Percentiles rank a stretch among this genome's conserved stretches.
These are phyloP conservation scores for Cnemophilus loriae DNA, from an alignment of 2,113 vertebrate genomes.

Conservation along the genomic window DNA sequence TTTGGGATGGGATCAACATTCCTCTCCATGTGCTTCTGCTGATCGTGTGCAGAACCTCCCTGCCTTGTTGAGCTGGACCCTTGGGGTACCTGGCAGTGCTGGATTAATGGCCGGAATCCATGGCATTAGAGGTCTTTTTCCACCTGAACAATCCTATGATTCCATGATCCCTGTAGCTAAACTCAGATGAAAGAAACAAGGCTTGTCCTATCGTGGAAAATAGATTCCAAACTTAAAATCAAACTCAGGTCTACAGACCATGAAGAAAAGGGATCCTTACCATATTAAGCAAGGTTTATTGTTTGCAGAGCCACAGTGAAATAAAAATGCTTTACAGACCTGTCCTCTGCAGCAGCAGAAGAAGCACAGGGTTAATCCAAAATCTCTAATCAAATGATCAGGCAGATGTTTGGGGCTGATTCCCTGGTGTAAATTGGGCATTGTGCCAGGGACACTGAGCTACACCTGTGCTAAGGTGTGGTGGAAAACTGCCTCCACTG, in stretches of 20 bases:
- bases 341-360: not conserved
- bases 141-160: not conserved
- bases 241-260: not conserved
- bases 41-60: fast-evolving
- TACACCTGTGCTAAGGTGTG: not conserved
- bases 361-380: not conserved
- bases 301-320: not conserved
- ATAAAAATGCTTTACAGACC: not conserved
- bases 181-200: not conserved
- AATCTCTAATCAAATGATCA: not conserved
- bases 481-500: not conserved
- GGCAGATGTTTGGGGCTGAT: not conserved
- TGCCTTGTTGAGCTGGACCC: not conserved
- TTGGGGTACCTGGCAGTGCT: not conserved
- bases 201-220: not conserved
- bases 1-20: not conserved
- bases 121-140: not conserved
- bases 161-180: not conserved
- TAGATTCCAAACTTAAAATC: not conserved
- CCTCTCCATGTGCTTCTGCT: not conserved
- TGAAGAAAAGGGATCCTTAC: not conserved
- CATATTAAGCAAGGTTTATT: not conserved
- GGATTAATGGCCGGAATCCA: not conserved
- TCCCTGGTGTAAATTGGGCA: not conserved
- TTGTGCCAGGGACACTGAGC: not conserved